A percentile compares a stretch with the other conserved stretches of the same genome.
phyloP scores from a whole-genome alignment of 2,888 invertebrate species.

The Steinernema carpocapsae region DNA sequence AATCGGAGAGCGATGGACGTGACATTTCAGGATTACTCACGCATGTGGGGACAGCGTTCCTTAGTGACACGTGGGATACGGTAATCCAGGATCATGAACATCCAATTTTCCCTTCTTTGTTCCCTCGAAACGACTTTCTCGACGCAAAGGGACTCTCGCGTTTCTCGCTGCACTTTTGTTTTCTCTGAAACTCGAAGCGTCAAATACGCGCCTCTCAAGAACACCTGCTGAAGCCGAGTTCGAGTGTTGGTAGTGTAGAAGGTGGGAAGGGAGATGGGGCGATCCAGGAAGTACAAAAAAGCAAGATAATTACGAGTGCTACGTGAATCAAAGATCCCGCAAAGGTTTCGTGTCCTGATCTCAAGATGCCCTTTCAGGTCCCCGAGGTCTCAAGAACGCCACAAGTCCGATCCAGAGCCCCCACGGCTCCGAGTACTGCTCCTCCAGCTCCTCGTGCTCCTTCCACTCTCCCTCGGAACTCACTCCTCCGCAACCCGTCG shows the following conservation, averaged over 20 bases:
- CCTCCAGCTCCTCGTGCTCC: constrained; percentile 41
- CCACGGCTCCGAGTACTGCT: constrained; percentile 43
- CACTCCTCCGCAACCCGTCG: constrained; percentile 12
- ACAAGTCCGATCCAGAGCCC: constrained; percentile 59
- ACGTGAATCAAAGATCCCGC: not conserved
- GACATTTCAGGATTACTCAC: not conserved
- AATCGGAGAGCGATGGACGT: not conserved
- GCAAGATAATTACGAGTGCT: not conserved
- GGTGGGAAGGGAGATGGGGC: no score
- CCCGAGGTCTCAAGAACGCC: constrained; percentile 59
- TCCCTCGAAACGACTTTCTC: not conserved
- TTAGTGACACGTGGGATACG: constrained; percentile 1
- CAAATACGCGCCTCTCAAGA: not conserved
- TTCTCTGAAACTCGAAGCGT: not conserved
- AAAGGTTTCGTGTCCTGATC: no score
- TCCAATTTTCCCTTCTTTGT: not conserved
- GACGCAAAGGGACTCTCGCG: not conserved
- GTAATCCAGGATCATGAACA: not conserved
- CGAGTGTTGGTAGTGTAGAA: no score
- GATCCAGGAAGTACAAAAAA: not conserved
- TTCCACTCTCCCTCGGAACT: constrained; percentile 25
- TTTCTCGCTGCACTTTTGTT: constrained; percentile 19
- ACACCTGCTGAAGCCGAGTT: not conserved
- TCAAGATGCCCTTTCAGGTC: constrained; percentile 40
- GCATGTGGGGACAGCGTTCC: not conserved